Evolutionary conservation across 1,140 invertebrate genomes (phyloP).

Genomic region (Macrocentrus cingulum): DNA sequence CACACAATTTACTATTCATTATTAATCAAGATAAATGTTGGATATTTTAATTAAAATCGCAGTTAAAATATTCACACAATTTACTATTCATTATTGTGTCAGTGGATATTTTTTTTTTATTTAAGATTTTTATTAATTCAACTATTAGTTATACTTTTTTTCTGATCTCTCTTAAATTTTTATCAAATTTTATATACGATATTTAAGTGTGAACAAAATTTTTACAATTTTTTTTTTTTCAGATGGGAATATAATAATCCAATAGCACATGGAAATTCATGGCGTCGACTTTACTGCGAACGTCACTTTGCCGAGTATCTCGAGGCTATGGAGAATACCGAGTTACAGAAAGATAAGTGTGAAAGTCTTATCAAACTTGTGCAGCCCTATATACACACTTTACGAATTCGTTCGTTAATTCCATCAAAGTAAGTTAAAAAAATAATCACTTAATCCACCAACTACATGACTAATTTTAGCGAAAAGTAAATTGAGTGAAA

Average conservation of each 20-base stretch:
- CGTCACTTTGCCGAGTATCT: constrained; percentile 51
- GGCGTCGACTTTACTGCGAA: constrained; percentile 52
- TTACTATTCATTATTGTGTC: too few species aligned
- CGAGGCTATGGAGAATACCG: constrained; percentile 41
- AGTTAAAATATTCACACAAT: too few species aligned
- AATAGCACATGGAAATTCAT: constrained; percentile 44
- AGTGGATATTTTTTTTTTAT: too few species aligned
- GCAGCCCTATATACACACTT: constrained; percentile 33
- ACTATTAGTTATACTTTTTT: too few species aligned
- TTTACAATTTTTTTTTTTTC: neutral
- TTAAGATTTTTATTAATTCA: too few species aligned
- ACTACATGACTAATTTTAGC: constrained; percentile 6
- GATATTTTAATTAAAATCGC: too few species aligned
- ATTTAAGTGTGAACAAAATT: too few species aligned
- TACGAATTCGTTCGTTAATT: constrained; percentile 42
- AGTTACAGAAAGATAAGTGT: constrained; percentile 35
- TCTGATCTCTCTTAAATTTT: too few species aligned
- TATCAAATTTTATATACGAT: too few species aligned
- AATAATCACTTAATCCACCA: neutral
- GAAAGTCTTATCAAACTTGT: constrained; percentile 37
- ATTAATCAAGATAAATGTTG: too few species aligned
- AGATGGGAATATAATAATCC: constrained; percentile 49
- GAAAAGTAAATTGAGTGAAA: too few species aligned
- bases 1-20: too few species aligned
- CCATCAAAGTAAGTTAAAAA: constrained; percentile 40